phyloP scores from a whole-genome alignment of 2,888 invertebrate species.

The Drosophila helvetica region DNA sequence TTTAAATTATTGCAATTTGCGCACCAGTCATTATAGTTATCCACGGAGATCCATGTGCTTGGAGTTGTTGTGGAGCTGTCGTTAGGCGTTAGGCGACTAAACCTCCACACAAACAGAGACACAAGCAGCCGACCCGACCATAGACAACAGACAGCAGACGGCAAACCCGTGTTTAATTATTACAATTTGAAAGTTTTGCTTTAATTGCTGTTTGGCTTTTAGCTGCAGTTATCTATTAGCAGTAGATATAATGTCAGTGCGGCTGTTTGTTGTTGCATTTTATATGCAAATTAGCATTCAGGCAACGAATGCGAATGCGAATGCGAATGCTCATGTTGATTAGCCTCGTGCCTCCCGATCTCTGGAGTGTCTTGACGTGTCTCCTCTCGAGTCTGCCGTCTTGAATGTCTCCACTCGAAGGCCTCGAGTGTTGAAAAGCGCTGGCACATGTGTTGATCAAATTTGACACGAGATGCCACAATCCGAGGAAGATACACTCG shows the following conservation, averaged over 20 bases:
- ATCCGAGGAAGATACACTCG: conserved; percentile 8
- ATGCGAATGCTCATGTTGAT: conserved; percentile 50
- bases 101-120: not conserved
- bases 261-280: conserved; percentile 46
- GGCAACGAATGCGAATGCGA: conserved; percentile 29
- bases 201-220: conserved; percentile 60
- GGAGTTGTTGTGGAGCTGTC: conserved; percentile 26
- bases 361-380: conserved; percentile 1
- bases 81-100: not conserved
- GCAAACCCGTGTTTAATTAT: conserved; percentile 37
- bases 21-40: conserved; percentile 44
- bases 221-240: conserved; percentile 46
- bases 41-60: conserved; percentile 13
- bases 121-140: too few relatives aligned
- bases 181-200: conserved; percentile 58
- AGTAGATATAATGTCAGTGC: conserved; percentile 15
- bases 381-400: not conserved
- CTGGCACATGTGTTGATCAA: conserved; percentile 54
- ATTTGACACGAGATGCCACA: conserved; percentile 42
- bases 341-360: conserved; percentile 40
- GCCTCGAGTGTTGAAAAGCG: conserved; percentile 51
- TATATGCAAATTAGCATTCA: conserved; percentile 65
- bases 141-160: conserved; percentile 26
- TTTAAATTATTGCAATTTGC: conserved; percentile 70
- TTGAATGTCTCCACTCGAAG: conserved; percentile 34